A percentile compares a stretch with the other conserved stretches of the same genome.
Evolutionary conservation across 2,113 vertebrate species (phyloP).

Genomic region (Gymnocephalus cernua): DNA sequence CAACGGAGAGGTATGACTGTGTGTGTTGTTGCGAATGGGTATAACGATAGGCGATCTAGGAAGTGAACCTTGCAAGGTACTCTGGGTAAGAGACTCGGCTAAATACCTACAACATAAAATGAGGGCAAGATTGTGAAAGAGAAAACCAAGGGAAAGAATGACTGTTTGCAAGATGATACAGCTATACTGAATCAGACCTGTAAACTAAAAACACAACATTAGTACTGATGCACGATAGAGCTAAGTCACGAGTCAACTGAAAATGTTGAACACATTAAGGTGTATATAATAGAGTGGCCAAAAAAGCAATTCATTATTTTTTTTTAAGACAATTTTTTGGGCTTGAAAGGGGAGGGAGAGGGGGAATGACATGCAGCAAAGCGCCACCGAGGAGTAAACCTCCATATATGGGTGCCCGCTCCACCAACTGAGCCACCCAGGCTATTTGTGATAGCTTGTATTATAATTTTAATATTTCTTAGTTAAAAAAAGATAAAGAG

Average conservation of each 20-base stretch:
- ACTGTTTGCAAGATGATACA: not conserved
- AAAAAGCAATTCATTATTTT: not conserved
- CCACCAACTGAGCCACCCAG: too few relatives aligned
- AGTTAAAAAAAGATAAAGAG: not conserved
- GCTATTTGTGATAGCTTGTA: not conserved
- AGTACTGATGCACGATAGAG: not conserved
- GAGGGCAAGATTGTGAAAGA: not conserved
- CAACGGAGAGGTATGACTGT: not conserved
- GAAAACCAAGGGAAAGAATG: not conserved
- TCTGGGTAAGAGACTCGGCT: not conserved
- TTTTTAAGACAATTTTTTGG: not conserved
- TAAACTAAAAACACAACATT: not conserved
- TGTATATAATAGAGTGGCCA: not conserved
- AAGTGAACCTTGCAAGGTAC: slow-evolving; percentile 1
- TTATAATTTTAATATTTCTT: not conserved
- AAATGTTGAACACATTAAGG: not conserved
- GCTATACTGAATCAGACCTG: not conserved
- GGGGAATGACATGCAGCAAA: too few relatives aligned
- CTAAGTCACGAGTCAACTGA: not conserved
- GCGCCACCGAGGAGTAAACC: too few relatives aligned
- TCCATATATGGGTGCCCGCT: too few relatives aligned
- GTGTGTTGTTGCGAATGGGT: not conserved
- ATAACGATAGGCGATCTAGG: not conserved
- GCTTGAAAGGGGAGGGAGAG: too few relatives aligned
- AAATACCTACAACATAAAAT: not conserved